Conservation (phyloP, 2,797 vertebrate genomes). For the Chelon labrosus region DNA sequence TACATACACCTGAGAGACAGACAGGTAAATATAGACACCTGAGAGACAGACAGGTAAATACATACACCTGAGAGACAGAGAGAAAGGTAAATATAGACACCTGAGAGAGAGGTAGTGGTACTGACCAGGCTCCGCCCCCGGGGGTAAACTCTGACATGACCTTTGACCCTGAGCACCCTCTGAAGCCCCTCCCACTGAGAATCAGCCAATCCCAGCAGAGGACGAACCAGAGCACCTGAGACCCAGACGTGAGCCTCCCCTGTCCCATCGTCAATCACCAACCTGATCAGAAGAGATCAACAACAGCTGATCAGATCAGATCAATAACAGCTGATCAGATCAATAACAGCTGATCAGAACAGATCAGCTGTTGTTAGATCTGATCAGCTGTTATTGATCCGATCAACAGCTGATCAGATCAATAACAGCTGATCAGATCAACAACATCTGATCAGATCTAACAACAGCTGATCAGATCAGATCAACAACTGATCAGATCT, state of each 20-base stretch:
- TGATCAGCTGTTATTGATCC: no score
- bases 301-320: not conserved
- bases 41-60: not conserved
- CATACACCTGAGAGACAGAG: not conserved
- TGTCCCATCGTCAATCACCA: constrained; percentile 81
- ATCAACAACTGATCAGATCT: no score
- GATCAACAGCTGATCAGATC: not conserved
- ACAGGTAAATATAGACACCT: not conserved
- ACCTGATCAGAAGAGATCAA: constrained; percentile 40
- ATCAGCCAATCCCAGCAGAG: constrained; percentile 72
- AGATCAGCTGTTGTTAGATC: no score
- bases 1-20: not conserved
- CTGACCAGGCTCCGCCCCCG: constrained; percentile 70
- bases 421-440: no score
- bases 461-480: constrained; percentile 54
- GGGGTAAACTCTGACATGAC: constrained; percentile 71
- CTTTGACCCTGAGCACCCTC: constrained; percentile 74
- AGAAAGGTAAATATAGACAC: not conserved
- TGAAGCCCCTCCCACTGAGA: constrained; percentile 84
- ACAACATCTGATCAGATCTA: no score
- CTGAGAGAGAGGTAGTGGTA: constrained; percentile 16
- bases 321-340: not conserved
- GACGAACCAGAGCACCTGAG: constrained; percentile 57
- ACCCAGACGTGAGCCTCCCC: constrained; percentile 81
- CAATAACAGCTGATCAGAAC: not conserved